A percentile compares a stretch with the other conserved stretches of the same genome.
Evolutionary conservation across 1,140 invertebrate species (phyloP).

Genomic region (Saxidomus purpurata): DNA sequence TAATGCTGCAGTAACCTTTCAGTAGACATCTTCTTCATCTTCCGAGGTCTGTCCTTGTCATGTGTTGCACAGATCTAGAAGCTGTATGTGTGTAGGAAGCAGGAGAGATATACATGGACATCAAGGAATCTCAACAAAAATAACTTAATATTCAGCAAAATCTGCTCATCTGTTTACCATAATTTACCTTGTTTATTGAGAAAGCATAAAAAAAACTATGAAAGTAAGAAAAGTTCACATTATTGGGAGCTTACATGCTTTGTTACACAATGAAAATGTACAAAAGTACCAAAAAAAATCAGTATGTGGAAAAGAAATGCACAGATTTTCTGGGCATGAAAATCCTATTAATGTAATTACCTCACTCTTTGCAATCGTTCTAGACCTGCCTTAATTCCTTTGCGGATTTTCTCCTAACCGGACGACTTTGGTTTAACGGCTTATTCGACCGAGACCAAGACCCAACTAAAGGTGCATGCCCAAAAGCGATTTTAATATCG

Average conservation of each 20-base stretch:
- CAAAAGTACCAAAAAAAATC: background rate
- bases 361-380: slow-evolving; percentile 47
- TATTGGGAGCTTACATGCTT: slow-evolving; percentile 1
- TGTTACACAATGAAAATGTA: slow-evolving; percentile 30
- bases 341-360: slow-evolving; percentile 45
- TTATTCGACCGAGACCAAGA: slow-evolving; percentile 9
- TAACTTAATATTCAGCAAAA: background rate
- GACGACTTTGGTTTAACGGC: background rate
- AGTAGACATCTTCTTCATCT: background rate
- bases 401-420: slow-evolving; percentile 23
- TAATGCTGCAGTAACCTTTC: too few species aligned
- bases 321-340: slow-evolving; percentile 23
- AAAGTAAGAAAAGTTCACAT: slow-evolving; percentile 1
- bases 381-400: slow-evolving; percentile 45
- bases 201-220: slow-evolving; percentile 4
- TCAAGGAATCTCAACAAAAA: background rate
- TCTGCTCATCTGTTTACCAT: slow-evolving; percentile 7
- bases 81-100: slow-evolving; percentile 17
- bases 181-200: background rate
- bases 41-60: background rate
- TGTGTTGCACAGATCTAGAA: background rate
- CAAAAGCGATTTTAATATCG: background rate
- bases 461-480: slow-evolving; percentile 60
- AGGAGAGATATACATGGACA: slow-evolving; percentile 7
- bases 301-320: background rate